These are phyloP conservation scores for Meliscaeva auricollis DNA, from an alignment of 2,888 invertebrate species.

Conservation along the genomic window DNA sequence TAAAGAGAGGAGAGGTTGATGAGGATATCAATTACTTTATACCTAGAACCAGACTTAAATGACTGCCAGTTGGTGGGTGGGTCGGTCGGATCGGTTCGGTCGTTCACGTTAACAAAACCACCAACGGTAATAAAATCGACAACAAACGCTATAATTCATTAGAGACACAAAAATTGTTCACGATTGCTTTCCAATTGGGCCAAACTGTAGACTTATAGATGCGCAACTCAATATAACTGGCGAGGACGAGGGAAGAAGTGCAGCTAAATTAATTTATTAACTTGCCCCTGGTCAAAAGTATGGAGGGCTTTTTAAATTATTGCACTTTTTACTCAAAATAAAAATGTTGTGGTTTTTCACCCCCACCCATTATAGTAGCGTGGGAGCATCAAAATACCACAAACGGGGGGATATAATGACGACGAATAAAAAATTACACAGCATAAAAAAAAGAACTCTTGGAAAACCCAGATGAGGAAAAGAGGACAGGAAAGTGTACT, in stretches of 20 bases:
- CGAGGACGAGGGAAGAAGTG: constrained; percentile 8
- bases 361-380: constrained; percentile 42
- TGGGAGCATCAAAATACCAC: constrained; percentile 75
- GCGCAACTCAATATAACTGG: constrained; percentile 9
- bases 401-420: constrained; percentile 72
- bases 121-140: constrained; percentile 78
- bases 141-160: constrained; percentile 78
- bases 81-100: constrained; percentile 18
- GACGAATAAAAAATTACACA: constrained; percentile 66
- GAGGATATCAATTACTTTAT: constrained; percentile 56
- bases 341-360: constrained; percentile 71
- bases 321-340: constrained; percentile 73
- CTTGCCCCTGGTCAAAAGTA: constrained; percentile 42
- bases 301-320: constrained; percentile 68
- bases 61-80: constrained; percentile 42
- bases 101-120: constrained; percentile 77
- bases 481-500: no score
- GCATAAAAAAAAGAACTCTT: constrained; percentile 51
- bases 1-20: constrained; percentile 1
- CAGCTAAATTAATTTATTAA: constrained; percentile 72
- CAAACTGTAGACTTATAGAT: constrained; percentile 46
- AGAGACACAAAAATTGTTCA: constrained; percentile 76
- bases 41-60: constrained; percentile 43
- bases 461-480: constrained; percentile 36
- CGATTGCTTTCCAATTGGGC: constrained; percentile 77